Percentiles rank a stretch among this genome's conserved stretches.
These are phyloP conservation scores for Sminthopsis crassicaudata DNA, from an alignment of 2,113 vertebrate species.

Conservation along the genomic window DNA sequence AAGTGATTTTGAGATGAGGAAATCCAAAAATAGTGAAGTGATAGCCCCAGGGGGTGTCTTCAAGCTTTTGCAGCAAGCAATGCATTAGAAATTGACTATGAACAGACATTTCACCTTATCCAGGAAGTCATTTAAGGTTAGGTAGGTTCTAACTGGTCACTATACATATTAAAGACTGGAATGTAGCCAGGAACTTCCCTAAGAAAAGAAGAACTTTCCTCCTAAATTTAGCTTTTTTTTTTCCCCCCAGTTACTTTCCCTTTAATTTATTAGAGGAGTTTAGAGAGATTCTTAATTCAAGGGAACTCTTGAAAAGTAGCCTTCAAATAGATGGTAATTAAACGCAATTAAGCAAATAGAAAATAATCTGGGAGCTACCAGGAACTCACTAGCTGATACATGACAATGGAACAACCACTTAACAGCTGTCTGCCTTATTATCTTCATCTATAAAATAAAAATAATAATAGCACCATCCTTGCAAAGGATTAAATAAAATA, in stretches of 20 bases:
- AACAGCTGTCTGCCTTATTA: background rate
- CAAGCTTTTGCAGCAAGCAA: background rate
- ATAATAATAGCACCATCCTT: background rate
- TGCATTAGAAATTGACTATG: fast-evolving
- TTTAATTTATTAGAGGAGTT: background rate
- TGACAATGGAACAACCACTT: background rate
- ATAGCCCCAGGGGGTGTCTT: background rate
- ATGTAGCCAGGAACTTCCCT: background rate
- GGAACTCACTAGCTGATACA: background rate
- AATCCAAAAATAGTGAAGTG: background rate
- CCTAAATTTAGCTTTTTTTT: background rate
- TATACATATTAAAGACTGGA: background rate
- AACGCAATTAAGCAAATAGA: background rate
- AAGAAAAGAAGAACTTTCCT: background rate
- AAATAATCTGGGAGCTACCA: background rate
- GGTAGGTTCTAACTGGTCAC: background rate
- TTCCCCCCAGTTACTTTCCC: background rate
- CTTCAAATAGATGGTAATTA: background rate
- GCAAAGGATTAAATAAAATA: background rate
- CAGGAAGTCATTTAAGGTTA: background rate
- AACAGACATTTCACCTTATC: background rate
- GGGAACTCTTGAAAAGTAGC: background rate
- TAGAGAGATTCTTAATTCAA: background rate
- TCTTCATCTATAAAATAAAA: background rate
- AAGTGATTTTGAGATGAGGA: background rate